Evolutionary conservation across 2,797 vertebrate genomes (phyloP).

Genomic region (Cetoscarus ocellatus): DNA sequence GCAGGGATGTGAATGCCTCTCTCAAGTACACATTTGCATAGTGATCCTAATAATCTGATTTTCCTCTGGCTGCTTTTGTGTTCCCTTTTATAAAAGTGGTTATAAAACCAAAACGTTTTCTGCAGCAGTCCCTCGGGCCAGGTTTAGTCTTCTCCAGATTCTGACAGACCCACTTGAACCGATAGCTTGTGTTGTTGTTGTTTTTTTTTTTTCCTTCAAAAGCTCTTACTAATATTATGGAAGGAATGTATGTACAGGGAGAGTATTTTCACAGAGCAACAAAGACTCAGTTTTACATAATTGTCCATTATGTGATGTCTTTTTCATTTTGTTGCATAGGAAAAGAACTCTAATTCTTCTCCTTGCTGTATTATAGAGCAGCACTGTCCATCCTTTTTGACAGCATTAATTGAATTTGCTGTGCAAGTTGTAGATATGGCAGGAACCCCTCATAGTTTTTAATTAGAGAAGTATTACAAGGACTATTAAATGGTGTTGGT

Average conservation of each 20-base stretch:
- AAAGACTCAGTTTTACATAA: conserved; percentile 2
- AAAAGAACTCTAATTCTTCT: neutral
- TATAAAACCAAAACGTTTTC: conserved; percentile 66
- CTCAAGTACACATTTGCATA: conserved; percentile 76
- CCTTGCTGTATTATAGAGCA: neutral
- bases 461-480: conserved; percentile 14
- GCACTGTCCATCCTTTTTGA: neutral
- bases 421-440: conserved; percentile 12
- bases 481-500: conserved; percentile 35
- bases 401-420: conserved; percentile 12
- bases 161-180: conserved; percentile 53
- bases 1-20: conserved; percentile 50
- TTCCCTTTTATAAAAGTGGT: conserved; percentile 71
- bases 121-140: conserved; percentile 60
- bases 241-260: neutral
- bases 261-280: conserved; percentile 17
- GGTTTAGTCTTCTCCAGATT: conserved; percentile 60
- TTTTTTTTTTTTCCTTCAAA: conserved; percentile 9
- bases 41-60: conserved; percentile 80
- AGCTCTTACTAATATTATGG: conserved; percentile 22
- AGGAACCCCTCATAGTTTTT: conserved; percentile 16
- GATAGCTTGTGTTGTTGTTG: conserved; percentile 8
- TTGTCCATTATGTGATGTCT: neutral
- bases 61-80: conserved; percentile 75
- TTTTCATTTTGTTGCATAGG: neutral